Evolutionary conservation across 2,797 vertebrate species (phyloP), one percentile per base, ranked within the genome.

Genomic region (Tenualosa ilisha): DNA sequence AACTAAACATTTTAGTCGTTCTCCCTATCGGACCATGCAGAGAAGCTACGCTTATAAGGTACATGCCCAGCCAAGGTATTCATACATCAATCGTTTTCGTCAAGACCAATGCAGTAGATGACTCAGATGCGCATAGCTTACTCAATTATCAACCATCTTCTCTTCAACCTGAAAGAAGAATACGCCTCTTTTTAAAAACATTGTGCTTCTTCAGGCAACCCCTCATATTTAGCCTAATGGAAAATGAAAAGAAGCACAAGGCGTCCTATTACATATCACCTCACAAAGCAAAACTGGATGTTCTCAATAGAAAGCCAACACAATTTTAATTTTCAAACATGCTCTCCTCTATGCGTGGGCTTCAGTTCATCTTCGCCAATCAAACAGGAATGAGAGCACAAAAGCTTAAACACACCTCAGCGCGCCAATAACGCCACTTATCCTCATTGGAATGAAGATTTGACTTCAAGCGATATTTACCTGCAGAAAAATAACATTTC

Each of bases 401-500:
- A 15, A 72, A 40, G 26, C 65, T 37, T 72, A 40, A 13, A 72
- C 72, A 79, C 37, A 46, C 40, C 37, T 79, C 40, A 1, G 40
- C 81, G 50, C 40, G 84, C 20, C 31, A 85, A 87, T 81, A 89
- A 53, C 46, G 51, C 15, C 83, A 84, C 83, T 82, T 56, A 83
- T 50, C 9, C 22, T 53, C 26, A 2, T n/a, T 59, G 79, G 72
- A 79, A 17, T 46, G 37, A 54, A 82, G 31, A 61, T 8, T 82
- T 50, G 24, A 7, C 53, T 81, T 65, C 26, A 65, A 87, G 68
- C 26, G 84, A 56, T 26, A 43, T 86, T 89, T 91, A 91, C 90
- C 90, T 91, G 84, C 83, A 90, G 83, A 89, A 87, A 87, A 87
- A 85, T 83, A 89, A 89, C 90, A 90, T 90, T 81, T 81, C 86